Evolutionary conservation across 1,140 invertebrate genomes (phyloP), one percentile per base, ranked within the genome.

Genomic region (Lasaia peninsularis): DNA sequence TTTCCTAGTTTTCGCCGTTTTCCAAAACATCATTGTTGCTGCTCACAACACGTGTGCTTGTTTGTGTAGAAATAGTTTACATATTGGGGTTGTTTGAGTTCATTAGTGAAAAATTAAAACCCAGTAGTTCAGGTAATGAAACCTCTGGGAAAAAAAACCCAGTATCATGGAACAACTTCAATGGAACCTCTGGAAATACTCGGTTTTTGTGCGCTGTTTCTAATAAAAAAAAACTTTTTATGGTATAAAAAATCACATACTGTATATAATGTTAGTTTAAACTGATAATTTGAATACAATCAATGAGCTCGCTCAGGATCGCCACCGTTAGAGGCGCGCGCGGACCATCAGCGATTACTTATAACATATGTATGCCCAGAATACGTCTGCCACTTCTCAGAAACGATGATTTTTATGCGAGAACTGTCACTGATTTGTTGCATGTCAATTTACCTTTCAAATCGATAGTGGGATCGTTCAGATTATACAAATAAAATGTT

Each of bases 271-370:
- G 24, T 55, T 53, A 68, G 64, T 66, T 69, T 69, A 65, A 58
- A 53, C 49, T 58, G 56, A 70, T 72, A 11, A 80, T 80, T 81
- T 81, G 78, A 79, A 79, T 81, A 81, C 76, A 81, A 81, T 78
- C 73, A 74, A 56, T 33, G 55, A 59, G 60, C 53, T 56, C 53
- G 66, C 69, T 62, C 56, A 60, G 66, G 58, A 68, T 69, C 53
- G 59, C 63, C 67, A 67, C 73, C 67, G 73, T 73, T 71, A 73
- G 59, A 62, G 63, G 62, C 68, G 67, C 66, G 63, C 72, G 72
- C 66, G 67, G 59, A 58, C 72, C 69, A 72, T 74, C 73, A 69
- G 53, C 61, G 52, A 71, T 71, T 70, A 71, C 57, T 72, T 71
- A 71, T 67, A 69, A 65, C 52, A 37, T 56, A 59, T 57, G 65